Percentiles rank a stretch among this genome's conserved stretches.
These are phyloP conservation scores for Ashinkailepas kermadecensis DNA, from an alignment of 2,888 invertebrate species.

Conservation along the genomic window DNA sequence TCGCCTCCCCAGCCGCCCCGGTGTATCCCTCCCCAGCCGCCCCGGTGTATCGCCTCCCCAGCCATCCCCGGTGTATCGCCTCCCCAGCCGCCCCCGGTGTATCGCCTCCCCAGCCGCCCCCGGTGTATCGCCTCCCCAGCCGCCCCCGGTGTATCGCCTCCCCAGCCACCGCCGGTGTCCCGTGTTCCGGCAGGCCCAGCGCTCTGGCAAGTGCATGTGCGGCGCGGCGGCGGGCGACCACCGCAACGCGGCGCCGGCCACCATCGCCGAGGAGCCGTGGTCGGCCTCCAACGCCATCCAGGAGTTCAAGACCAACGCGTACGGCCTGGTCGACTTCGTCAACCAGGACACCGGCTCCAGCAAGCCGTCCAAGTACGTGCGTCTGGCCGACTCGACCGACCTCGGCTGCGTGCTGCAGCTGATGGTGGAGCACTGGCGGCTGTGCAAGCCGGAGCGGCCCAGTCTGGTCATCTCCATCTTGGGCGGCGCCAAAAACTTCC, in stretches of 20 bases:
- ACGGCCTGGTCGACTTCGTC: slow-evolving; percentile 37
- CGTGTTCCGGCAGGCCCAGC: not conserved
- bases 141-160: no score
- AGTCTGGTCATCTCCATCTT: slow-evolving; percentile 44
- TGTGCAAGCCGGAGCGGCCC: slow-evolving; percentile 41
- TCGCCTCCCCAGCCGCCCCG: no score
- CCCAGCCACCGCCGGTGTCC: no score
- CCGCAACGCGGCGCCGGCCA: not conserved
- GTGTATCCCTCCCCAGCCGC: no score
- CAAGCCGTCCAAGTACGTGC: slow-evolving; percentile 39
- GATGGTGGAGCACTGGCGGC: slow-evolving; percentile 41
- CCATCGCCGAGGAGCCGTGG: slow-evolving; percentile 25
- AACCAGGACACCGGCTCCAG: slow-evolving; percentile 34
- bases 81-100: no score
- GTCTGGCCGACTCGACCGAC: slow-evolving; percentile 39
- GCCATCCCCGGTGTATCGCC: no score
- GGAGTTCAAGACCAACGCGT: slow-evolving; percentile 36
- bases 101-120: no score
- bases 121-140: no score
- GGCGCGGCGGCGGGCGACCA: slow-evolving; percentile 25
- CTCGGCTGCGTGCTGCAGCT: slow-evolving; percentile 39
- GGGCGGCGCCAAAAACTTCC: slow-evolving; percentile 45
- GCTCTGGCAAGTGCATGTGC: slow-evolving; percentile 20
- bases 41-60: no score
- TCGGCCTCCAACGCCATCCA: slow-evolving; percentile 20